phyloP scores from a whole-genome alignment of 1,140 invertebrate genomes.

The Formica exsecta region DNA sequence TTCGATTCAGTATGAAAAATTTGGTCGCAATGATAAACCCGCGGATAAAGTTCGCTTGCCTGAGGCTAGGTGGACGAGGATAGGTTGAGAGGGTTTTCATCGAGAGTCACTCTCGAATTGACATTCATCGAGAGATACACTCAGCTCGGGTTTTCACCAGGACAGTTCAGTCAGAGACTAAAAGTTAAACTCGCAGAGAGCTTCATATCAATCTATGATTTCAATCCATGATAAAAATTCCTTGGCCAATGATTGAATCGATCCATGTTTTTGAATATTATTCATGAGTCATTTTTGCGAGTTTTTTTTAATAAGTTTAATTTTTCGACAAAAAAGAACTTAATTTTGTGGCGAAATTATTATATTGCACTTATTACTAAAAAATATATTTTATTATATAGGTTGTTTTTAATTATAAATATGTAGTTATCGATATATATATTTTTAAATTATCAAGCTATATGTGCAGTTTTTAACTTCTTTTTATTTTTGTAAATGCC shows the following conservation, averaged over 20 bases:
- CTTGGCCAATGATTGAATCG: background rate
- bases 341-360: background rate
- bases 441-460: background rate
- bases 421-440: background rate
- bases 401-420: background rate
- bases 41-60: slow-evolving; percentile 23
- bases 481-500: slow-evolving; percentile 3
- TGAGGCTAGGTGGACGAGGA: background rate
- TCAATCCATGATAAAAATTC: background rate
- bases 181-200: background rate
- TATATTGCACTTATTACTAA: background rate
- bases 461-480: background rate
- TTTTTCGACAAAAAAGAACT: background rate
- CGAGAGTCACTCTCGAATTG: slow-evolving; percentile 35
- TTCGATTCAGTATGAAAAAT: slow-evolving; percentile 55
- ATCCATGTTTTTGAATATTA: background rate
- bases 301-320: background rate
- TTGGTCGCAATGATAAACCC: slow-evolving; percentile 36
- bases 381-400: background rate
- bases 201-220: background rate
- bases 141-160: background rate
- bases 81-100: slow-evolving; percentile 26
- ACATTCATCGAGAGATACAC: slow-evolving; percentile 41
- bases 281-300: background rate
- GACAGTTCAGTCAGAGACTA: background rate